These are phyloP conservation scores for Idaea dimidiata DNA, from an alignment of 2,888 invertebrate species.

Conservation along the genomic window DNA sequence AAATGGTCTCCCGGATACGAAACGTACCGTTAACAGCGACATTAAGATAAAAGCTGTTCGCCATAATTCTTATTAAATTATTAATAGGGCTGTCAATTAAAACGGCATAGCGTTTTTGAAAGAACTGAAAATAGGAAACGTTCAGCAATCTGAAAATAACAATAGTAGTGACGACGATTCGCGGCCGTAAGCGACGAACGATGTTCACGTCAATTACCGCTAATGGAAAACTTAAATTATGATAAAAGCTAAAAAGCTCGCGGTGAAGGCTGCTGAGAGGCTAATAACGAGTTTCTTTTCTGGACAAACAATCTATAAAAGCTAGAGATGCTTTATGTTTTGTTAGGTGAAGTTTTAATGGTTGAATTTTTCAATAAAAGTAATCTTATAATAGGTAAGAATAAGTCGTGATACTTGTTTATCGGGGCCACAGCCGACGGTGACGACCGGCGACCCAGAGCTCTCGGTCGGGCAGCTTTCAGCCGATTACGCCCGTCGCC, in stretches of 20 bases:
- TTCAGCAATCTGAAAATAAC: conserved; percentile 76
- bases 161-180: conserved; percentile 60
- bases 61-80: conserved; percentile 75
- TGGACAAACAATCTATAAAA: conserved; percentile 14
- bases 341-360: conserved; percentile 3
- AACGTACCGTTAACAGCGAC: conserved; percentile 69
- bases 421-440: conserved; percentile 36
- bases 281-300: conserved; percentile 33
- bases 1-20: conserved; percentile 70
- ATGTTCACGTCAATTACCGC: conserved; percentile 79
- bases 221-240: conserved; percentile 81
- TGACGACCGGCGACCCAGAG: conserved; percentile 43
- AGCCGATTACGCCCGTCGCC: conserved; percentile 76
- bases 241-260: conserved; percentile 74
- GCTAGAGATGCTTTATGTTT: neutral
- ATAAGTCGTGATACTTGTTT: neutral
- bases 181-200: conserved; percentile 77
- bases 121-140: conserved; percentile 73
- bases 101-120: conserved; percentile 56
- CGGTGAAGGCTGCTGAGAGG: conserved; percentile 54
- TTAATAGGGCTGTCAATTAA: conserved; percentile 77
- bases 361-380: neutral
- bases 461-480: conserved; percentile 71
- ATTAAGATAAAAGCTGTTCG: conserved; percentile 76
- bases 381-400: neutral